A percentile compares a stretch with the other conserved stretches of the same genome.
phyloP scores from a whole-genome alignment of 2,888 invertebrate genomes.

The Clistopyga incitator region DNA sequence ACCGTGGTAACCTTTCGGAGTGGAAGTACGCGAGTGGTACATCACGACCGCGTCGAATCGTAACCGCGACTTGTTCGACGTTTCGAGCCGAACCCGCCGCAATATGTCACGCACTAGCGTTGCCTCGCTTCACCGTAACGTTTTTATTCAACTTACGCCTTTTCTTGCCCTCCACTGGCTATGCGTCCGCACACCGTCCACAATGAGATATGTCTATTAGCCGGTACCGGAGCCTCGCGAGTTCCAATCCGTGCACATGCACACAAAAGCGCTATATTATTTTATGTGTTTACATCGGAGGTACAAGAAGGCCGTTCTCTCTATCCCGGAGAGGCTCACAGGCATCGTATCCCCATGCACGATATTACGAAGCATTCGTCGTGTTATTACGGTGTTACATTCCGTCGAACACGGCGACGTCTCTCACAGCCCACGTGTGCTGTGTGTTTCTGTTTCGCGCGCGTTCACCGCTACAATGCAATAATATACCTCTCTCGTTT shows the following conservation, averaged over 20 bases:
- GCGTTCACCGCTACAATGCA: constrained; percentile 32
- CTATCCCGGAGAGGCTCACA: constrained; percentile 23
- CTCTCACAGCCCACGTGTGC: constrained; percentile 36
- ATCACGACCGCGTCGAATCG: constrained; percentile 65
- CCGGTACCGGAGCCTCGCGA: constrained; percentile 41
- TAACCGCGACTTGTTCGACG: constrained; percentile 58
- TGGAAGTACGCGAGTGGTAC: constrained; percentile 51
- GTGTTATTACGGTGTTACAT: constrained; percentile 77
- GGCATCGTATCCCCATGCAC: constrained; percentile 19
- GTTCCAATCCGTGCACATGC: constrained; percentile 22
- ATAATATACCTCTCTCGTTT: constrained; percentile 4
- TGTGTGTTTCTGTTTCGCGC: constrained; percentile 32
- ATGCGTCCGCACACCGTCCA: constrained; percentile 40
- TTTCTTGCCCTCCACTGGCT: background rate
- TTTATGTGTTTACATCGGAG: constrained; percentile 67
- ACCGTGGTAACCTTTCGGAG: constrained; percentile 4
- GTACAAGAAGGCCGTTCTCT: constrained; percentile 59
- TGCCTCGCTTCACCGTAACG: background rate
- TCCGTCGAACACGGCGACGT: constrained; percentile 71
- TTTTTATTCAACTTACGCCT: background rate
- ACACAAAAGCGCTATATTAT: constrained; percentile 45
- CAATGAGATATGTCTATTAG: constrained; percentile 71
- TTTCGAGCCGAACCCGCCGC: constrained; percentile 56
- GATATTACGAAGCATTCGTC: constrained; percentile 72
- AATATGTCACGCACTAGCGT: constrained; percentile 61